Evolutionary conservation across 2,888 invertebrate species (phyloP).

Genomic region (Calameuta idolon): DNA sequence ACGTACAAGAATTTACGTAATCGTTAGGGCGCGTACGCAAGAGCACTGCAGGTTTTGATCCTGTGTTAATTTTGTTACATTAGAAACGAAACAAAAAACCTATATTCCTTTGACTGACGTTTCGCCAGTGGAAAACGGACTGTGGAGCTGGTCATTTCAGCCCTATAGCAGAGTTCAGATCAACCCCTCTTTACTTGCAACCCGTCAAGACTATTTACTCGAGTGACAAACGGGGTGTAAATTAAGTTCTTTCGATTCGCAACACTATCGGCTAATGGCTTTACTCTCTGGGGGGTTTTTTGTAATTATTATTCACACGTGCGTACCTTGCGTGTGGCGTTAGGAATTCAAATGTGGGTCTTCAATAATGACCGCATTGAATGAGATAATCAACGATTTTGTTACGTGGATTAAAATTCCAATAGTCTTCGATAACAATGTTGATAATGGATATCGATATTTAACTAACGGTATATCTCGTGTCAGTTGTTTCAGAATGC

Average conservation of each 20-base stretch:
- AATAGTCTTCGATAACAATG: background rate
- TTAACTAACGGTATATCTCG: background rate
- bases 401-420: background rate
- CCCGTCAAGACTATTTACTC: too few relatives aligned
- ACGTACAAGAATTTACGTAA: background rate
- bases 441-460: background rate
- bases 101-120: background rate
- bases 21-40: background rate
- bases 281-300: background rate
- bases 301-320: background rate
- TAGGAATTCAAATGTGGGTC: background rate
- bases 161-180: background rate
- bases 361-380: background rate
- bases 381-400: background rate
- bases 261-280: background rate
- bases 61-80: background rate
- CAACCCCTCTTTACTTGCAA: too few relatives aligned
- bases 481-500: background rate
- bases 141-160: background rate
- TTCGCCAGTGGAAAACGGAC: background rate
- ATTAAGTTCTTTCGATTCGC: background rate
- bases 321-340: background rate
- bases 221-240: background rate
- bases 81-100: background rate
- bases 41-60: background rate